These are phyloP conservation scores for Brachionus calyciflorus DNA, from an alignment of 1,140 invertebrate genomes.

Conservation along the genomic window DNA sequence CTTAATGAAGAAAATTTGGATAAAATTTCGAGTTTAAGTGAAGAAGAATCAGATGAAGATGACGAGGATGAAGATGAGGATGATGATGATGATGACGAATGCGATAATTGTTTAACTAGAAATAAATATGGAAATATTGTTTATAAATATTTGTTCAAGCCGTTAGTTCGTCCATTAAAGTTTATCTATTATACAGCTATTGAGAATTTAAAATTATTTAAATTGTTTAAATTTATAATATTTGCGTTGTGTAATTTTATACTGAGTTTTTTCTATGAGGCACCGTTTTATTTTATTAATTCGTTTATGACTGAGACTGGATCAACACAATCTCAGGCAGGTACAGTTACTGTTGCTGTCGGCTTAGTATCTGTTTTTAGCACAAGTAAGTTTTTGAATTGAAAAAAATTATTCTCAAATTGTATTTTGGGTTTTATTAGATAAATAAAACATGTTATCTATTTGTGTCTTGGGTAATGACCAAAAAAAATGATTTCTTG, in stretches of 20 bases:
- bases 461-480: no score
- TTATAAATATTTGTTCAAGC: neutral
- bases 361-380: constrained; percentile 34
- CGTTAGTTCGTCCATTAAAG: neutral
- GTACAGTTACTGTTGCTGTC: constrained; percentile 18
- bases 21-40: neutral
- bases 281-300: constrained; percentile 39
- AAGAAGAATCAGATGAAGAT: neutral
- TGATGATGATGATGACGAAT: constrained; percentile 20
- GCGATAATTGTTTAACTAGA: constrained; percentile 31
- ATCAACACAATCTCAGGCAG: constrained; percentile 11
- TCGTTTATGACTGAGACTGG: constrained; percentile 39
- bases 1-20: neutral
- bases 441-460: no score
- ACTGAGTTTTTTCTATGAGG: constrained; percentile 45
- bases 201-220: constrained; percentile 38
- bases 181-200: constrained; percentile 25
- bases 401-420: no score
- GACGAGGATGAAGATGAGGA: constrained; percentile 1
- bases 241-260: constrained; percentile 46
- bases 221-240: constrained; percentile 22
- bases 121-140: constrained; percentile 1
- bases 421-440: no score
- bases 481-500: no score
- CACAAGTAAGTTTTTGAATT: neutral